phyloP scores from a whole-genome alignment of 2,888 invertebrate species.

The Dynastes maya region DNA sequence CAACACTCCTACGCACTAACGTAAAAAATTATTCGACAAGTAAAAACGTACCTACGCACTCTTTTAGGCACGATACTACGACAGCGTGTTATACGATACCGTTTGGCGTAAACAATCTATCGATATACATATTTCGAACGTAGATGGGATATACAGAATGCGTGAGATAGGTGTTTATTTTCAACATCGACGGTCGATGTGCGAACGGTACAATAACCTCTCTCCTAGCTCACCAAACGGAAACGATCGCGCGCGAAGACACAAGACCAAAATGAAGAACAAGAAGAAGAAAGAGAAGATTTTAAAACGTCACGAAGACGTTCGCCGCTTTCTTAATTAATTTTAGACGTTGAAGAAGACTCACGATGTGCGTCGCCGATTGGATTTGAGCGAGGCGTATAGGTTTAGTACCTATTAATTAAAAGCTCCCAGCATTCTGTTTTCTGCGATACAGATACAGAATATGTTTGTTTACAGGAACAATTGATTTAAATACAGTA shows the following conservation, averaged over 20 bases:
- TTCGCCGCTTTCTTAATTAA: conserved; percentile 23
- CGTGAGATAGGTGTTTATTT: conserved; percentile 12
- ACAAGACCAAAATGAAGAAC: background rate
- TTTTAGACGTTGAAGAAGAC: conserved; percentile 16
- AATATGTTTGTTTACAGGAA: too few relatives aligned
- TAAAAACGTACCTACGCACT: background rate
- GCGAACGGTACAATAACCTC: conserved; percentile 27
- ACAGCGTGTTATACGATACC: too few relatives aligned
- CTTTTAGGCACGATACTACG: too few relatives aligned
- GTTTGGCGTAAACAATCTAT: background rate
- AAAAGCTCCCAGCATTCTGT: too few relatives aligned
- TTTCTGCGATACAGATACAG: too few relatives aligned
- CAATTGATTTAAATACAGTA: too few relatives aligned
- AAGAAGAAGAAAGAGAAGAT: background rate
- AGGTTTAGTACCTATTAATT: background rate
- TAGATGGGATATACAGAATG: background rate
- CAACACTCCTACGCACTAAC: background rate
- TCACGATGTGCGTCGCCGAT: background rate
- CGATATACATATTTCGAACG: background rate
- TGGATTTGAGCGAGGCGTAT: too few relatives aligned
- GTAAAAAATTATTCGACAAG: background rate
- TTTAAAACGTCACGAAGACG: conserved; percentile 8
- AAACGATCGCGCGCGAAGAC: conserved; percentile 15
- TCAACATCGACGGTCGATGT: background rate
- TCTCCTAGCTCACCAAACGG: background rate